Conservation (phyloP, 2,797 vertebrate species). For the Mastacembelus armatus region DNA sequence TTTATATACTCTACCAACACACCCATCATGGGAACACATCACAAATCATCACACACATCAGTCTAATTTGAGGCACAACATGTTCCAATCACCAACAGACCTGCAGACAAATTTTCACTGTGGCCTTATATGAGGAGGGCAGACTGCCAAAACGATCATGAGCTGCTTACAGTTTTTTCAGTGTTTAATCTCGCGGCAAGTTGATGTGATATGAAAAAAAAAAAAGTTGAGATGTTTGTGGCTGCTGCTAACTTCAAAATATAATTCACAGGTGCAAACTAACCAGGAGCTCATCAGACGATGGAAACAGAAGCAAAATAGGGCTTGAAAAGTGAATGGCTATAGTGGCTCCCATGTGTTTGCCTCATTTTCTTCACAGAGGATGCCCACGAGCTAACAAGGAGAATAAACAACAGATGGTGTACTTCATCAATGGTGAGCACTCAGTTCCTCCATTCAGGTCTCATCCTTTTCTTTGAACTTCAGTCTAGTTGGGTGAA, state of each 20-base stretch:
- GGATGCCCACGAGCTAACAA: constrained; percentile 50
- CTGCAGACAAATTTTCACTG: constrained; percentile 2
- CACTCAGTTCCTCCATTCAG: constrained; percentile 30
- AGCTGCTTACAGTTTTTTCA: constrained; percentile 2
- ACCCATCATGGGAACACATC: too few relatives aligned
- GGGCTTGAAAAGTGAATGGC: constrained; percentile 36
- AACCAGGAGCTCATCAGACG: constrained; percentile 28
- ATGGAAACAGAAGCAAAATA: not conserved
- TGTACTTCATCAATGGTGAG: constrained; percentile 37
- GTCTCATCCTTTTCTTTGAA: constrained; percentile 36
- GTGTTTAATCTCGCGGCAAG: not conserved
- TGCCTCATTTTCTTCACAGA: constrained; percentile 57
- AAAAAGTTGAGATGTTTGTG: not conserved
- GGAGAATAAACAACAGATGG: constrained; percentile 68
- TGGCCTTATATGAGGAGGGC: constrained; percentile 37
- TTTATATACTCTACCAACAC: too few relatives aligned
- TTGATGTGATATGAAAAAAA: constrained; percentile 20
- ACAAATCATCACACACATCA: too few relatives aligned
- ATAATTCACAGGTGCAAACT: constrained; percentile 3
- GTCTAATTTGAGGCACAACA: not conserved
- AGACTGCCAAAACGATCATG: constrained; percentile 42
- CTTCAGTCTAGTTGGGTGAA: constrained; percentile 47
- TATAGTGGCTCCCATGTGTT: constrained; percentile 33
- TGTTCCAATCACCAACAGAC: not conserved
- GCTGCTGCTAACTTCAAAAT: constrained; percentile 7